Percentiles rank a stretch among this genome's conserved stretches.
Conservation (phyloP, 2,888 invertebrate genomes). For the Branchellion lobata region DNA sequence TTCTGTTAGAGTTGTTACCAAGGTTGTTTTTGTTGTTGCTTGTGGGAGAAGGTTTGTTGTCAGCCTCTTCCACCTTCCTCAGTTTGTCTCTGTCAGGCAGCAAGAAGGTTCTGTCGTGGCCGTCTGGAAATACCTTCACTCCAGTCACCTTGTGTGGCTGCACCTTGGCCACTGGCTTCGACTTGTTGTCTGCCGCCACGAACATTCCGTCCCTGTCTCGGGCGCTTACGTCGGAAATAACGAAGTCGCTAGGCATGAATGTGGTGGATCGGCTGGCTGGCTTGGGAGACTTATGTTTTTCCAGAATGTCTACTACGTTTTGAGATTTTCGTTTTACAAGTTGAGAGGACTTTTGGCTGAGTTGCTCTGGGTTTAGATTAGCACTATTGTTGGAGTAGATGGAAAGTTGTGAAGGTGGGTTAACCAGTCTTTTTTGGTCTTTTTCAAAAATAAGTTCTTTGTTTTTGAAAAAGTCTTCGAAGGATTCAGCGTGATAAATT, state of each 20-base stretch:
- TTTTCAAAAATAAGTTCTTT: neutral
- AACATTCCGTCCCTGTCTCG: neutral
- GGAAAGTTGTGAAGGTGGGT: neutral
- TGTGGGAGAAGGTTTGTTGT: neutral
- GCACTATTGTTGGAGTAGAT: neutral
- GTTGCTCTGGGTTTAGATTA: neutral
- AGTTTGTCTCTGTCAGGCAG: slow-evolving; percentile 30
- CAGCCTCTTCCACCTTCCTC: slow-evolving; percentile 2
- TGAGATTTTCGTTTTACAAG: neutral
- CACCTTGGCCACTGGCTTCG: slow-evolving; percentile 50
- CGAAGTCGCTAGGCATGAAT: neutral
- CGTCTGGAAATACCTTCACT: slow-evolving; percentile 49
- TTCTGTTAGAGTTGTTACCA: neutral
- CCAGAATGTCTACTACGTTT: neutral
- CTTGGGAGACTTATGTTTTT: neutral
- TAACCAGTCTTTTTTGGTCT: neutral
- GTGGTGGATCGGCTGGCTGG: neutral
- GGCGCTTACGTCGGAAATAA: no score
- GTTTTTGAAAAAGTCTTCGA: neutral
- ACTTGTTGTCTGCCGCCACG: slow-evolving; percentile 2
- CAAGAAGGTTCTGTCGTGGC: slow-evolving; percentile 30
- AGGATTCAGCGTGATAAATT: neutral
- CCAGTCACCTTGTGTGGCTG: slow-evolving; percentile 50
- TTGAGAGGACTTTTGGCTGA: neutral
- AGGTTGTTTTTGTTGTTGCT: neutral